Evolutionary conservation across 2,113 vertebrate species (phyloP).

Genomic region (Peromyscus maniculatus): DNA sequence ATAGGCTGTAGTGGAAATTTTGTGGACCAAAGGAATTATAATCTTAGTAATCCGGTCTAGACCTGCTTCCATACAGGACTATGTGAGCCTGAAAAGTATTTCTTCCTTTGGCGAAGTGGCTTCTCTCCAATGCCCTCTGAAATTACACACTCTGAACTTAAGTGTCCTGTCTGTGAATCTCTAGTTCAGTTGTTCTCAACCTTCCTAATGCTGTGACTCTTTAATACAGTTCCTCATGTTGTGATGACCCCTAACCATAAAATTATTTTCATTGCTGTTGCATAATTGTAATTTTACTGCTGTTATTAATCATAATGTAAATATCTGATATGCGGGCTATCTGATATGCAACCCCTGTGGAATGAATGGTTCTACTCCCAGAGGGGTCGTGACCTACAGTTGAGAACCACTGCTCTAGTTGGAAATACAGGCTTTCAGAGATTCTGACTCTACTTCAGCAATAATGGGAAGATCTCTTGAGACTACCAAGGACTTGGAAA

Average conservation of each 20-base stretch:
- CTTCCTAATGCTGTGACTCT: background rate
- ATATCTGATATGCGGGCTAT: background rate
- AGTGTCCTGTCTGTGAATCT: background rate
- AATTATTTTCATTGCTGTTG: background rate
- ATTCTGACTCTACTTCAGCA: background rate
- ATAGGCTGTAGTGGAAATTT: background rate
- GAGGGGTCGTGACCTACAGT: background rate
- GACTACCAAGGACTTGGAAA: background rate
- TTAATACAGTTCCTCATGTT: background rate
- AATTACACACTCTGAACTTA: background rate
- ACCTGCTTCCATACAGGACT: background rate
- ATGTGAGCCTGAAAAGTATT: background rate
- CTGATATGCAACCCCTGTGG: background rate
- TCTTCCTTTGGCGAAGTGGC: conserved; percentile 14
- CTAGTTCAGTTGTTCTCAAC: background rate
- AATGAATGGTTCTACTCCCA: background rate
- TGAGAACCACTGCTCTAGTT: background rate
- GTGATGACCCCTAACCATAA: background rate
- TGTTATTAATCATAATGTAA: background rate
- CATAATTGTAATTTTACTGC: background rate
- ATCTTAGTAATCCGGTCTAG: background rate
- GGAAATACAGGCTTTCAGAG: background rate
- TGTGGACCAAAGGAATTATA: background rate
- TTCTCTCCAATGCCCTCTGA: background rate
- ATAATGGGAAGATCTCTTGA: background rate